Base-by-base conservation (phyloP, 2,888 invertebrate species). In the Hydroisotoma schaefferi region DNA sequence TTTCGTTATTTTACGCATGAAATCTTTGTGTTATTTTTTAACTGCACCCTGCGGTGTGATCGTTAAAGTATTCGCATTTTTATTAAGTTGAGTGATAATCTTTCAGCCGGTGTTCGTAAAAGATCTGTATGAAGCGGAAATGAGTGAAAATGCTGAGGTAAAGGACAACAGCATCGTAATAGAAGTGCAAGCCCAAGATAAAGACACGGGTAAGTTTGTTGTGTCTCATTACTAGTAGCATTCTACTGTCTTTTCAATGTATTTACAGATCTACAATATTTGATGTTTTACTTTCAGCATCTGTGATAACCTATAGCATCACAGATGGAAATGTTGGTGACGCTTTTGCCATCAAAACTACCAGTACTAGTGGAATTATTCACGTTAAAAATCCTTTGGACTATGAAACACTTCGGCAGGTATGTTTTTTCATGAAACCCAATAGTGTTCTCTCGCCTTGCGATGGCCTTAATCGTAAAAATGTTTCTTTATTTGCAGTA, bases 121-220 rank as follows among this genome's bases (percentile, higher is more conserved):
- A 74, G 78, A 81, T 1, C 81, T 84, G 5, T 79, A 79, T 67
- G 68, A 73, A 38, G 79, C 80, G 1, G 76, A 77, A 54, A 77
- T 80, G 1, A 75, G 77, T 28, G 95, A 94, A 78, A 87, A 90
- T 76, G 87, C 89, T 2, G 90, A 94, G 75, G 84, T 85, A 25
- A 47, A 47, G n/a, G 37, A 47, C 20, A 88, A 89, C 74, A 85
- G 85, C 61, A 82, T 87, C 54, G 90, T 94, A 6, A 88, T 90
- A 44, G 89, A 91, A 77, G 93, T 97, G 1, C 86, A 85, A 69
- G 95, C 95, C 0, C 78, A 84, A 58, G 95, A 97, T 78, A 84
- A 84, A 64, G 95, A 97, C 78, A 90, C 88, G 64, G 86, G 85
- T 81, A 72, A 73, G 67, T 55, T 37, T 44, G 40, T 49, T 28